phyloP scores from a whole-genome alignment of 2,888 invertebrate species.

The Synanthedon myopaeformis region DNA sequence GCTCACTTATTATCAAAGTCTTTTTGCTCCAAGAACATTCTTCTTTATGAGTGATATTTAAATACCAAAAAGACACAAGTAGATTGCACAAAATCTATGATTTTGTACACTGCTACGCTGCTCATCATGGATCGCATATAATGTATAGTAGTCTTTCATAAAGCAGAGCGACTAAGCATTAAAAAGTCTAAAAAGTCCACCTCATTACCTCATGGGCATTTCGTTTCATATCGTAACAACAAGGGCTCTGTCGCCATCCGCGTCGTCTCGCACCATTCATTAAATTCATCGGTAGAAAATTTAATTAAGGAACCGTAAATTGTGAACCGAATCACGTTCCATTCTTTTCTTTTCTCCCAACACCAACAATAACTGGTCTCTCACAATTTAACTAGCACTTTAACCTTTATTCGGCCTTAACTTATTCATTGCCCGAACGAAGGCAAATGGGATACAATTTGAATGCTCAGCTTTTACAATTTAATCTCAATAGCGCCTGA shows the following conservation, averaged over 20 bases:
- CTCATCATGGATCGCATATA: too few species aligned
- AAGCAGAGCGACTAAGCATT: too few species aligned
- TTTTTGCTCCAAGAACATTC: too few species aligned
- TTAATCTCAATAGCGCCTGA: too few species aligned
- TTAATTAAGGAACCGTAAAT: slow-evolving; percentile 4
- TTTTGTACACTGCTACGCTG: too few species aligned
- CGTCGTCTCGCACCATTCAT: not conserved
- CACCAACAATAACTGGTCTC: not conserved
- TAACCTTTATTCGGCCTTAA: not conserved
- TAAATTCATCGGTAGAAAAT: slow-evolving; percentile 6
- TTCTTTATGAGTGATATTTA: too few species aligned
- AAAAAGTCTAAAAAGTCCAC: not conserved
- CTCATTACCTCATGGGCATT: slow-evolving; percentile 3
- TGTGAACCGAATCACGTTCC: not conserved
- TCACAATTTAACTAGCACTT: not conserved
- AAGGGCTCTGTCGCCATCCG: not conserved
- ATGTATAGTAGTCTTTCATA: too few species aligned
- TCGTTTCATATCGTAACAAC: slow-evolving; percentile 2
- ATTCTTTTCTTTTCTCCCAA: not conserved
- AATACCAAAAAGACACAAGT: too few species aligned
- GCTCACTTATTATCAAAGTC: too few species aligned
- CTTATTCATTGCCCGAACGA: not conserved
- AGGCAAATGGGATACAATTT: too few species aligned
- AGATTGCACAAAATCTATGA: too few species aligned
- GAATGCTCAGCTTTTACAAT: too few species aligned